These are phyloP conservation scores for Tachina fera DNA, from an alignment of 2,888 invertebrate genomes.

Conservation along the genomic window DNA sequence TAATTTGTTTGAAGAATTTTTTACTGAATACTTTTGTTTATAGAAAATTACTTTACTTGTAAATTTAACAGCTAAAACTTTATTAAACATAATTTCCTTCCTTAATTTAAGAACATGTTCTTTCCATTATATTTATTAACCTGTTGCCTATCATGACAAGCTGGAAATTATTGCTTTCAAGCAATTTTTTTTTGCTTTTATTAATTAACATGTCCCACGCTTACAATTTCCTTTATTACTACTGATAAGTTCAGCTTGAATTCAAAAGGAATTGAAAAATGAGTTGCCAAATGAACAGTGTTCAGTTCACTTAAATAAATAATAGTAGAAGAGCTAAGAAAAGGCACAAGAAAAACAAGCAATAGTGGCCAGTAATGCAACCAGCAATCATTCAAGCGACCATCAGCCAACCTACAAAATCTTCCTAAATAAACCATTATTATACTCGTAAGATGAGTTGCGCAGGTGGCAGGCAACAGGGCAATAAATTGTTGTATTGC, in stretches of 20 bases:
- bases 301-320: conserved; percentile 2
- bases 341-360: conserved; percentile 4
- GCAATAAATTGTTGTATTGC: conserved; percentile 63
- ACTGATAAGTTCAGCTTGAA: conserved; percentile 53
- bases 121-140: not conserved
- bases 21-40: too few relatives aligned
- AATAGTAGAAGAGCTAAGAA: not conserved
- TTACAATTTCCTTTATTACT: conserved; percentile 56
- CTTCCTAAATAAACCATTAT: conserved; percentile 47
- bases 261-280: conserved; percentile 42
- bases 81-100: too few relatives aligned
- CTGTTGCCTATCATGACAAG: not conserved
- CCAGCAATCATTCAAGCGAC: conserved; percentile 60
- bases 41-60: too few relatives aligned
- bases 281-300: conserved; percentile 33
- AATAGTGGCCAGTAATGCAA: conserved; percentile 49
- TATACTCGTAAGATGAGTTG: conserved; percentile 45
- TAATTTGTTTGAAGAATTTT: too few relatives aligned
- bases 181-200: conserved; percentile 44
- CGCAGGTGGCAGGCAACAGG: conserved; percentile 69
- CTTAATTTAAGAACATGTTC: not conserved
- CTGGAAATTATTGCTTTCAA: conserved; percentile 6
- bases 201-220: conserved; percentile 72
- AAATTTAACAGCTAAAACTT: too few relatives aligned
- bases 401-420: conserved; percentile 45